phyloP scores from a whole-genome alignment of 2,113 vertebrate genomes.

The Piaya cayana region DNA sequence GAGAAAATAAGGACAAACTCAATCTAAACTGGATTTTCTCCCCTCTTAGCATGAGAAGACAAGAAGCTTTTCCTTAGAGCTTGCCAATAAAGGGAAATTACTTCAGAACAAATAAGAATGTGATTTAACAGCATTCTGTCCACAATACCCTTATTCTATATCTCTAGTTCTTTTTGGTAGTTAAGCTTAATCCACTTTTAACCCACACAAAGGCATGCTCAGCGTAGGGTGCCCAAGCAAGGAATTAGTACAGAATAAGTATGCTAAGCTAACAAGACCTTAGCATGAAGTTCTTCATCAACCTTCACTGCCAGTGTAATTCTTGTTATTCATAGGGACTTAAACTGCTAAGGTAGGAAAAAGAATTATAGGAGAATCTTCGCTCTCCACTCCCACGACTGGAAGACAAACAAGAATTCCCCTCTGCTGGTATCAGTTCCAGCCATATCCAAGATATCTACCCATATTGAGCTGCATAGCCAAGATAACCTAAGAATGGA shows the following conservation, averaged over 20 bases:
- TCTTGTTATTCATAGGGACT: not conserved
- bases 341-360: not conserved
- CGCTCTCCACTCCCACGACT: not conserved
- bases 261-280: constrained; percentile 23
- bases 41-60: not conserved
- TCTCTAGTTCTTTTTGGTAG: constrained; percentile 1
- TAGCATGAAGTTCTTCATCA: constrained; percentile 22
- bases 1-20: constrained; percentile 23
- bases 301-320: not conserved
- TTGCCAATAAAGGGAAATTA: constrained; percentile 32
- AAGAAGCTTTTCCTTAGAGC: constrained; percentile 29
- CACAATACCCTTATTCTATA: constrained; percentile 37
- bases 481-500: not conserved
- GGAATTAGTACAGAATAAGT: constrained; percentile 41
- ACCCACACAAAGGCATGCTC: constrained; percentile 45
- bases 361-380: not conserved
- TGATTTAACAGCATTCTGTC: constrained; percentile 17
- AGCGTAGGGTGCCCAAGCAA: constrained; percentile 19
- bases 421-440: not conserved
- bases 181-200: constrained; percentile 55
- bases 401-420: not conserved
- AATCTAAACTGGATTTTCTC: constrained; percentile 4
- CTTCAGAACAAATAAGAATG: constrained; percentile 41
- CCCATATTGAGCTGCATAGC: not conserved
- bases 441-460: not conserved